phyloP scores from a whole-genome alignment of 2,888 invertebrate genomes.

The Cryptophagus acutangulus region DNA sequence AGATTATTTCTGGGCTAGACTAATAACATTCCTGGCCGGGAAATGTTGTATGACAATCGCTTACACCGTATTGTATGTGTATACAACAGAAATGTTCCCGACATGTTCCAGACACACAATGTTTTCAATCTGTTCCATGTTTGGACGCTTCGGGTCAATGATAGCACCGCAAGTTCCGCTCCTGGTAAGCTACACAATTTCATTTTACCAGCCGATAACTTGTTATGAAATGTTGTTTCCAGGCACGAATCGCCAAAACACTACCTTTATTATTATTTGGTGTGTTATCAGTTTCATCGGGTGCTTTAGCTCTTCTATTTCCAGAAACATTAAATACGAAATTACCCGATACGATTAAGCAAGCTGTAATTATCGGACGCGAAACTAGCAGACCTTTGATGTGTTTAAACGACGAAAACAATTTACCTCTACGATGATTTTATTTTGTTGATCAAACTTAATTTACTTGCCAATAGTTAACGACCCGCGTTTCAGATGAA shows the following conservation, averaged over 20 bases:
- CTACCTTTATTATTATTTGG: slow-evolving; percentile 60
- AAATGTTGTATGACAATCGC: slow-evolving; percentile 30
- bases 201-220: too few relatives aligned
- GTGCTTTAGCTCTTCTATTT: slow-evolving; percentile 54
- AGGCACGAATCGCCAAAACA: slow-evolving; percentile 51
- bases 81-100: slow-evolving; percentile 65
- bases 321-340: slow-evolving; percentile 60
- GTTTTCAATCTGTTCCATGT: slow-evolving; percentile 63
- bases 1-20: slow-evolving; percentile 18
- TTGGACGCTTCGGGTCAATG: slow-evolving; percentile 64
- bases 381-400: too few relatives aligned
- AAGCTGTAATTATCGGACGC: slow-evolving; percentile 55
- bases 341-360: slow-evolving; percentile 58
- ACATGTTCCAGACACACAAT: slow-evolving; percentile 62
- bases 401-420: too few relatives aligned
- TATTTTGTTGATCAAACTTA: too few relatives aligned
- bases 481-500: too few relatives aligned
- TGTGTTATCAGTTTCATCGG: slow-evolving; percentile 53
- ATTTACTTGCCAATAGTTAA: too few relatives aligned
- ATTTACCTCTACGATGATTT: too few relatives aligned
- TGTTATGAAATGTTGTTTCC: too few relatives aligned
- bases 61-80: slow-evolving; percentile 28
- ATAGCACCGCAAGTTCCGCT: slow-evolving; percentile 67
- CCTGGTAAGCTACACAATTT: slow-evolving; percentile 47
- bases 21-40: slow-evolving; percentile 24